Evolutionary conservation across 1,140 invertebrate species (phyloP), one percentile per base, ranked within the genome.

Genomic region (Pachyrhynchus sulphureomaculatus): DNA sequence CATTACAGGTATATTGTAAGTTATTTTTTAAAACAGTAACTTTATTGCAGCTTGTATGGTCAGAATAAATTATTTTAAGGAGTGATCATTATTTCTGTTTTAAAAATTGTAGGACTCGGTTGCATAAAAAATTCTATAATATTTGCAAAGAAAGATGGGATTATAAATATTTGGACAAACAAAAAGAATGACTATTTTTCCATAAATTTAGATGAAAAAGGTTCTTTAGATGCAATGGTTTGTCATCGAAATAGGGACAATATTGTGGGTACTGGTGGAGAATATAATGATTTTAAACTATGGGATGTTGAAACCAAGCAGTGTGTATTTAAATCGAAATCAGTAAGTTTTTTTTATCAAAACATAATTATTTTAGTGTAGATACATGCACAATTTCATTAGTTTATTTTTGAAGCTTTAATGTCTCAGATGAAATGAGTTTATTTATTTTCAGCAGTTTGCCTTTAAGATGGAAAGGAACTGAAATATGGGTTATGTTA

Each of bases 221-320:
- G 57, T 5, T 66, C 64, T 1, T 49, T 69, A 9, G 62, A 70
- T 45, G 26, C 47, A n/a, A 47, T 72, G 24, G 52, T 60, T 1
- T 62, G 29, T 48, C 66, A 70, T 59, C 51, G 61, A 23, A 60
- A 59, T 52, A 48, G 48, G 23, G 44, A 51, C 53, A 65, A 69
- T 45, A 49, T 69, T 54, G 47, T 68, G 60, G 69, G 64, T 69
- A 64, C 64, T 44, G 70, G 69, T 18, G 74, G 66, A 18, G 81
- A 86, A 67, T 85, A 89, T 76, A 88, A 90, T 77, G 83, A 85
- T 54, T 72, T 92, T 10, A 89, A 90, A 78, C 67, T 92, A 33
- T 92, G 85, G 82, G 85, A 92, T 75, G 61, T 92, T 17, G 76
- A 80, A 67, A 53, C 66, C 68, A 72, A 67, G 64, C 62, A 65